Percentiles rank a stretch among this genome's conserved stretches.
phyloP scores from a whole-genome alignment of 2,113 vertebrate genomes.

The Ancistrus triradiatus region DNA sequence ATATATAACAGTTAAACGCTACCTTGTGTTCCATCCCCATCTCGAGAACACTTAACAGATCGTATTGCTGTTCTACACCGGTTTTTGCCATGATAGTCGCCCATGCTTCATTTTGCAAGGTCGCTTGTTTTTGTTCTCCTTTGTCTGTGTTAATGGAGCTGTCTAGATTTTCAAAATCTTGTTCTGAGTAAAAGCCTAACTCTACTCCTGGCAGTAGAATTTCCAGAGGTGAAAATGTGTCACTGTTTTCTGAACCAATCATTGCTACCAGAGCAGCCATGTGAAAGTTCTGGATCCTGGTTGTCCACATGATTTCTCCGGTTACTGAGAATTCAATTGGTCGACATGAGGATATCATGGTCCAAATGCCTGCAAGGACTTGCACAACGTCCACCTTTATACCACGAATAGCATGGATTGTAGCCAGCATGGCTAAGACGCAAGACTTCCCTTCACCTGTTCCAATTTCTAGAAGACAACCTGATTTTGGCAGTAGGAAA shows the following conservation, averaged over 20 bases:
- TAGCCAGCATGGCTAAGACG: too few relatives aligned
- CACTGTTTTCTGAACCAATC: constrained; percentile 7
- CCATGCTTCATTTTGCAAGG: neutral
- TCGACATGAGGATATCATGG: constrained; percentile 30
- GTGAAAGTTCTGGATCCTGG: constrained; percentile 41
- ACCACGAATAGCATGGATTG: too few relatives aligned
- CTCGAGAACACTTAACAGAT: too few relatives aligned
- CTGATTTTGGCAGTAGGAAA: too few relatives aligned
- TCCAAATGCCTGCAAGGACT: constrained; percentile 42
- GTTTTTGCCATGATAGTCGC: constrained; percentile 30
- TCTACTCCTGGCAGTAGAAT: constrained; percentile 25
- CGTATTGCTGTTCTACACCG: constrained; percentile 19
- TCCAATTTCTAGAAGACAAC: too few relatives aligned
- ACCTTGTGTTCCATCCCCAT: constrained; percentile 10
- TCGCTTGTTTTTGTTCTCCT: neutral
- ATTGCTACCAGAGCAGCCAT: constrained; percentile 22
- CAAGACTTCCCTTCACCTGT: too few relatives aligned
- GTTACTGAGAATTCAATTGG: constrained; percentile 36
- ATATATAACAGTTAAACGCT: constrained; percentile 27
- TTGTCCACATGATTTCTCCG: constrained; percentile 31
- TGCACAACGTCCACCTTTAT: too few relatives aligned
- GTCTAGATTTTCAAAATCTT: constrained; percentile 20
- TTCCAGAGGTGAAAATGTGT: constrained; percentile 8
- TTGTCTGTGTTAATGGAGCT: neutral
- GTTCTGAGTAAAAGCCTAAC: constrained; percentile 32